A percentile compares a stretch with the other conserved stretches of the same genome.
Evolutionary conservation across 1,140 invertebrate species (phyloP).

Genomic region (Berghia stephanieae): DNA sequence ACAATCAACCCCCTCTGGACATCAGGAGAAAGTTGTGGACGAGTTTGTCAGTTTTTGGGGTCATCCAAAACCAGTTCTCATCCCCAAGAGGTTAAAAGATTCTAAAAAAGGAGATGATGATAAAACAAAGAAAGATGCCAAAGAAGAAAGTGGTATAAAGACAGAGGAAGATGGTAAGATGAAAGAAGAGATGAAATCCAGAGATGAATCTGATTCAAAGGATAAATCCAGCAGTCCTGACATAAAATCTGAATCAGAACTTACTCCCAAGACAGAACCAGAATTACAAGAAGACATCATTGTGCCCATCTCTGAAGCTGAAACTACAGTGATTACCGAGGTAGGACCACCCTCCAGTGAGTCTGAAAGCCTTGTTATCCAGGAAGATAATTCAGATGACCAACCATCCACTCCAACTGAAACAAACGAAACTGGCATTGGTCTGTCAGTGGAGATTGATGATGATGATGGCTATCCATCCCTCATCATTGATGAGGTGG

Average conservation of each 20-base stretch:
- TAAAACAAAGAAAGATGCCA: not conserved
- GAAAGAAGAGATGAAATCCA: slow-evolving; percentile 12
- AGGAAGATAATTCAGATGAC: not conserved
- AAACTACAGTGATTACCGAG: slow-evolving; percentile 29
- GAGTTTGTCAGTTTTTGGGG: slow-evolving; percentile 40
- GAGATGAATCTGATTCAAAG: not conserved
- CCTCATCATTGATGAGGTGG: slow-evolving; percentile 23
- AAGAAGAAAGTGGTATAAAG: not conserved
- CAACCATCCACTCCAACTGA: too few species aligned
- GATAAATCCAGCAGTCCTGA: not conserved
- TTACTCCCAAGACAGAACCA: slow-evolving; percentile 6
- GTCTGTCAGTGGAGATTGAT: slow-evolving; percentile 26
- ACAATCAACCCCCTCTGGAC: too few species aligned
- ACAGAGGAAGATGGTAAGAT: slow-evolving; percentile 3
- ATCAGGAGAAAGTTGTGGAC: slow-evolving; percentile 27
- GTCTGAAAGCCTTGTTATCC: not conserved
- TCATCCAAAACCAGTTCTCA: slow-evolving; percentile 36
- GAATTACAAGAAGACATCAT: slow-evolving; percentile 20
- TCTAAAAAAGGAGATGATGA: slow-evolving; percentile 28
- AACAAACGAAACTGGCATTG: slow-evolving; percentile 25
- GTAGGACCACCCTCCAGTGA: not conserved
- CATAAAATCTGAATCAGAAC: not conserved
- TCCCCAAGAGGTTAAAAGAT: slow-evolving; percentile 28
- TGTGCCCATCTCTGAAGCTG: slow-evolving; percentile 31
- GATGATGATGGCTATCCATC: slow-evolving; percentile 29